These are phyloP conservation scores for Phrynocephalus vlangalii DNA, from an alignment of 2,797 vertebrate genomes.

Conservation along the genomic window DNA sequence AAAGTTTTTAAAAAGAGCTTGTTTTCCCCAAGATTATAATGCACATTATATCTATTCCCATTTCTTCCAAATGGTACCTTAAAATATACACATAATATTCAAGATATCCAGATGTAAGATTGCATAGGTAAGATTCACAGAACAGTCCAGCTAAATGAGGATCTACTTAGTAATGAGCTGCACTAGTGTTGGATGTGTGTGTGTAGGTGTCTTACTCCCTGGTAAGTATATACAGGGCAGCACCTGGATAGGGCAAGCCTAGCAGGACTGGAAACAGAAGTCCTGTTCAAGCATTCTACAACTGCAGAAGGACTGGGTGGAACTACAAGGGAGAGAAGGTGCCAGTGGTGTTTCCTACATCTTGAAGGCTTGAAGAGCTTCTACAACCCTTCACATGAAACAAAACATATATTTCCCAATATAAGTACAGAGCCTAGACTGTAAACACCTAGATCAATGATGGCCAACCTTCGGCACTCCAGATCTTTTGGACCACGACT, in stretches of 20 bases:
- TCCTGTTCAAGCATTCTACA: too few species aligned
- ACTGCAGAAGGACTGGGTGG: too few species aligned
- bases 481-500: too few species aligned
- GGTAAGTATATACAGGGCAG: background rate
- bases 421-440: too few species aligned
- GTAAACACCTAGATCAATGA: too few species aligned
- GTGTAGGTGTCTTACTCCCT: background rate
- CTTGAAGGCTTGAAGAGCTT: too few species aligned
- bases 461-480: too few species aligned
- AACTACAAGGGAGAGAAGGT: too few species aligned
- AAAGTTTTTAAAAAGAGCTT: constrained; percentile 30
- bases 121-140: background rate
- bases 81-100: background rate
- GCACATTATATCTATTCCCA: constrained; percentile 33
- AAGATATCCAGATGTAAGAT: background rate
- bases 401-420: too few species aligned
- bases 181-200: background rate
- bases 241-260: background rate
- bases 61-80: constrained; percentile 40
- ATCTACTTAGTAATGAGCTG: background rate
- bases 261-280: too few species aligned
- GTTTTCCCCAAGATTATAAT: constrained; percentile 46
- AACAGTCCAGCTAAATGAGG: background rate
- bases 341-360: too few species aligned
- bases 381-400: too few species aligned